Base-by-base conservation (phyloP, 1,140 invertebrate species). In the Phocides pigmalion region DNA sequence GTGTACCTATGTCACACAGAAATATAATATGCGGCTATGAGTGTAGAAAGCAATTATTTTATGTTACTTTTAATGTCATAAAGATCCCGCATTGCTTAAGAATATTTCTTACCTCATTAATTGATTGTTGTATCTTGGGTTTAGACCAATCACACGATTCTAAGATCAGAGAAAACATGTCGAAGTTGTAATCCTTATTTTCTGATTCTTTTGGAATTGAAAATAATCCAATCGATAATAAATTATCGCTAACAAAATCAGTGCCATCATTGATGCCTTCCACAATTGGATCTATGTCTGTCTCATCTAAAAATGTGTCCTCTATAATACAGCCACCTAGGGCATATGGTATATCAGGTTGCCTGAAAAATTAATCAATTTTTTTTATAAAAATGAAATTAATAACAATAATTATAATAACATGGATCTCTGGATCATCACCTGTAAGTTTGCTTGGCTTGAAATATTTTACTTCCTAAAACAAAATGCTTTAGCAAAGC, bases 251-350 rank as follows among this genome's bases (percentile, higher is more conserved):
- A 4, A 83, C 54, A 61, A 76, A 82, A 14, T 81, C 70, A 41
- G 64, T 69, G 3, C 64, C 62, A 11, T 74, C 64, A 63, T 85
- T 87, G 0, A 77, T 66, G n/a, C 54, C 50, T 11, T 87, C 71
- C 11, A 87, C 63, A 19, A 87, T 67, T 14, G 53, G 59, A 22
- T 74, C 49, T 39, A 86, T 74, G 50, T 88, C 76, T 64, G 41
- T 67, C 11, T 66, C 56, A 44, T 85, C 72, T 61, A 66, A 76
- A 22, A 87, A 66, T 25, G 83, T 80, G 15, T 89, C 87, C 41
- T 89, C 83, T 19, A 91, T 77, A 17, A 87, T 81, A 63, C 90
- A 92, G 3, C 90, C 90, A 15, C 87, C 90, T 28, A 92, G 56
- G 4, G 89, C 90, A 76, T 84, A 89, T 17, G 88, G 87, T 19